A percentile compares a stretch with the other conserved stretches of the same genome.
These are phyloP conservation scores for Bradypodion pumilum DNA, from an alignment of 2,797 vertebrate species.

Conservation along the genomic window DNA sequence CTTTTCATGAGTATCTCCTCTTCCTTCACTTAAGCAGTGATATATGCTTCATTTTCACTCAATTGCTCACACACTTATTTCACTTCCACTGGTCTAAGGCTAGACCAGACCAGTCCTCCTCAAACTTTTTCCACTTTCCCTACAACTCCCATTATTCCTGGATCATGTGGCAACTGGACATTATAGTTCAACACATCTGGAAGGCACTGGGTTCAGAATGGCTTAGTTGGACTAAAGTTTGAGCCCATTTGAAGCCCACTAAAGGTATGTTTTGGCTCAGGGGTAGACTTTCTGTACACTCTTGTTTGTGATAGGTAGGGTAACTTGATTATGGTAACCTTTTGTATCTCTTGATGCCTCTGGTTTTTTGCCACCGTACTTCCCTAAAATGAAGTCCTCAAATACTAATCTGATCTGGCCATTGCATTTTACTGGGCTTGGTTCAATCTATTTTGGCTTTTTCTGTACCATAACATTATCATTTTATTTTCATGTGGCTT, in stretches of 20 bases:
- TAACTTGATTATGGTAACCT: no score
- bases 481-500: background rate
- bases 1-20: background rate
- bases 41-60: background rate
- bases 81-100: background rate
- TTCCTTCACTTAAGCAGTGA: background rate
- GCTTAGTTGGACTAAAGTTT: no score
- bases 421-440: background rate
- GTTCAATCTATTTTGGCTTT: background rate
- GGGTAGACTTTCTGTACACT: no score
- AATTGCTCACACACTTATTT: background rate
- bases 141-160: background rate
- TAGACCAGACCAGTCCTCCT: background rate
- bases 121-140: background rate
- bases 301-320: no score
- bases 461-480: background rate
- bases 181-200: no score
- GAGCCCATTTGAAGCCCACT: no score
- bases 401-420: background rate
- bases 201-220: background rate
- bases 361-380: background rate
- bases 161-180: background rate
- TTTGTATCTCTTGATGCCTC: no score
- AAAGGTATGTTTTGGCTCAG: no score
- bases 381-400: background rate